Conservation (phyloP, 2,797 vertebrate genomes). For the Mionectes olivaceus region DNA sequence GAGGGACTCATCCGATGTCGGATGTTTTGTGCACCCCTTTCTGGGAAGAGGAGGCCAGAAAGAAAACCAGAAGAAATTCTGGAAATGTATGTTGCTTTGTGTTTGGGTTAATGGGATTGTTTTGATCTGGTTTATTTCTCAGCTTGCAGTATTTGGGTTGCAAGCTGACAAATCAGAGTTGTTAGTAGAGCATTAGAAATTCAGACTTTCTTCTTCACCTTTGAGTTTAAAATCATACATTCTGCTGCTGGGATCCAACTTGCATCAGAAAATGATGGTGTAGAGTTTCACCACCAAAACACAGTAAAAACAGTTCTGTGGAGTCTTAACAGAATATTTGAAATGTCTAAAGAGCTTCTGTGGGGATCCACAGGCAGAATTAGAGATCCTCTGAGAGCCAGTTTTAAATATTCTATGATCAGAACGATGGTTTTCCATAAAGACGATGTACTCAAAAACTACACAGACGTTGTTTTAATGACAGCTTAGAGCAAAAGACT, state of each 20-base stretch:
- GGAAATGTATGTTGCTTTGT: neutral
- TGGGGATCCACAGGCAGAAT: neutral
- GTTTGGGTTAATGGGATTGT: neutral
- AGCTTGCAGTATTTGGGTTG: neutral
- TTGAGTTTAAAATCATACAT: neutral
- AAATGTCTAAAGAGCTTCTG: neutral
- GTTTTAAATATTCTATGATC: conserved; percentile 39
- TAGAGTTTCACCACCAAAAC: neutral
- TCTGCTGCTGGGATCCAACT: neutral
- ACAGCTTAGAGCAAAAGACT: neutral
- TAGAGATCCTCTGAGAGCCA: neutral
- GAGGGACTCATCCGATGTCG: accelerated
- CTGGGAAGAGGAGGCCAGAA: neutral
- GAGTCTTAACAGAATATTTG: neutral
- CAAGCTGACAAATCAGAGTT: neutral
- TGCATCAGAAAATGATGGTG: neutral
- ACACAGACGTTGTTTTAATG: neutral
- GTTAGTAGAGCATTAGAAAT: neutral
- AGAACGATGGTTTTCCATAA: neutral
- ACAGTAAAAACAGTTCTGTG: neutral
- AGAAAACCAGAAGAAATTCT: neutral
- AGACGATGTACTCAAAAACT: neutral
- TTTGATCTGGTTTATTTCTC: neutral
- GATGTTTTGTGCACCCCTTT: neutral
- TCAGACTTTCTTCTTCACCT: neutral